Evolutionary conservation across 2,797 vertebrate species (phyloP).

Genomic region (Semaprochilodus insignis): DNA sequence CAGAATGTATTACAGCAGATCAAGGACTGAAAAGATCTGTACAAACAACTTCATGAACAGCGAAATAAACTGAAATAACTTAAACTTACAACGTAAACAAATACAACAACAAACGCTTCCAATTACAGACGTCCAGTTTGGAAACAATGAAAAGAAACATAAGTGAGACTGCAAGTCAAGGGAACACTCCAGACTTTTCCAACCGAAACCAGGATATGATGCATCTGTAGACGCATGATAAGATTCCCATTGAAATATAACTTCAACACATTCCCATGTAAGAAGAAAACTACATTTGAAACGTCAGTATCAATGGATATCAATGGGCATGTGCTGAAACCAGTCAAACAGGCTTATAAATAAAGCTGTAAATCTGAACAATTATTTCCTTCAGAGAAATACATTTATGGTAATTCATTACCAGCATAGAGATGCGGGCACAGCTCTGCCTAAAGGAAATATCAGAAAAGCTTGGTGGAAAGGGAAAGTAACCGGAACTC

Average conservation of each 20-base stretch:
- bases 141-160: not conserved
- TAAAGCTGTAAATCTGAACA: not conserved
- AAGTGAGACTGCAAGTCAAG: not conserved
- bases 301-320: not conserved
- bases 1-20: not conserved
- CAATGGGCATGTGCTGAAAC: not conserved
- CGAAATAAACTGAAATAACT: not conserved
- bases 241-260: too few relatives aligned
- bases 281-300: not conserved
- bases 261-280: too few relatives aligned
- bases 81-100: not conserved
- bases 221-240: too few relatives aligned
- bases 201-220: not conserved
- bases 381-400: not conserved
- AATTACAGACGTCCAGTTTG: not conserved
- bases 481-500: too few relatives aligned
- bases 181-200: not conserved
- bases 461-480: too few relatives aligned
- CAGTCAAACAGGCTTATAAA: not conserved
- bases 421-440: not conserved
- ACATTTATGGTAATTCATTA: not conserved
- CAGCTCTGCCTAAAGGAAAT: too few relatives aligned
- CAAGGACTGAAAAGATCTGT: not conserved
- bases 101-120: constrained; percentile 5
- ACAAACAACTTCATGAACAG: not conserved